Base-by-base conservation (phyloP, 2,888 invertebrate genomes). In the Amphimallon solstitiale region DNA sequence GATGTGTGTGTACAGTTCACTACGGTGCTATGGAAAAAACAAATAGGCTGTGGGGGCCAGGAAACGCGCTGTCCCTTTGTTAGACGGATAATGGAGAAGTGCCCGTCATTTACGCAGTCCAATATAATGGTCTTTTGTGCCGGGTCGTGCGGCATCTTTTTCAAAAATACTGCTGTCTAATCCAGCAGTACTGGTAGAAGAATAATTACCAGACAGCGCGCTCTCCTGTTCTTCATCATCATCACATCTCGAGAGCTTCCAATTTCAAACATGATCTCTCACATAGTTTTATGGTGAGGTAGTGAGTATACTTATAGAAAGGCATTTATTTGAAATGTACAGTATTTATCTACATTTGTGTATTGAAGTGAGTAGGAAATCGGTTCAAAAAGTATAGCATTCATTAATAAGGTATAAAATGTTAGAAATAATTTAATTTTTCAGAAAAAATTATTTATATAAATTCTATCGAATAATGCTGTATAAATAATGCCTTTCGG, bases 161-260 rank as follows among this genome's bases (percentile, higher is more conserved):
- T 70, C 67, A 67, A 68, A 73, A 74, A 74, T 29, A 73, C 65
- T 72, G 73, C 74, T 71, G 74, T 73, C 74, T 74, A 74, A 74
- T 72, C 69, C 73, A 74, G 71, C 72, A 43, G 56, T 43, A 59
- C 72, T 65, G 70, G 71, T 69, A 21, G 70, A 72, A 70, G 72
- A 73, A 72, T 73, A 73, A 73, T 73, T 72, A 73, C 72, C 70
- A 65, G 69, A 69, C 62, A 69, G 68, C 67, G 63, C 64, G 67
- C 43, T 43, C 43, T 29, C n/a, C 12, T 35, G 34, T 35, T 46
- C 43, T 34, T 37, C 60, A 21, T 34, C 60, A 21, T 34, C 48
- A 65, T 56, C 52, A 46, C 40, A 23, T 63, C 48, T 23, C 52
- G 43, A 17, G 17, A 43, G 54, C 62, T 46, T 56, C 40, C 17